Evolutionary conservation across 2,888 invertebrate species (phyloP), one percentile per base, ranked within the genome.

Genomic region (Caenorhabditis angaria): DNA sequence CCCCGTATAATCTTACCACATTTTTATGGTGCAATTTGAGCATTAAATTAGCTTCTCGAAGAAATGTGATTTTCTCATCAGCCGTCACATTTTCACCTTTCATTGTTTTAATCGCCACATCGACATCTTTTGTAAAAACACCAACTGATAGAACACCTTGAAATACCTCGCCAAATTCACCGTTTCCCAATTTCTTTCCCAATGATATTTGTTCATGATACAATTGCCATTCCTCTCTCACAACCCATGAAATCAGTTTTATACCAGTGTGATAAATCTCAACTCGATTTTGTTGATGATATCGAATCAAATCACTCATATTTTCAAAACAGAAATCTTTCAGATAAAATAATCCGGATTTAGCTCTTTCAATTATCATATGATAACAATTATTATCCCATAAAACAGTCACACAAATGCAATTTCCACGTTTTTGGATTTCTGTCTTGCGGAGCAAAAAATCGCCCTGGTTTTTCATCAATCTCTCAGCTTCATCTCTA

Each of bases 1-100:
- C 80, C 4, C 82, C 82, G 61, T 76, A 78, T 25, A 82, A 64
- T 20, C 75, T 70, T 20, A 81, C 72, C 24, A 82, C 76, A 54
- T 82, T 65, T 55, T 76, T 67, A 56, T 82, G 82, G 25, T 76
- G 73, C 55, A 82, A 67, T 57, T 74, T 81, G 51, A 80, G 59
- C 82, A 82, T 82, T 53, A 82, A 70, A 58, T 82, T 82, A 3
- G 82, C 81, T 57, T 82, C 82, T 18, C 77, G 80, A 2, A 82
- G 75, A 54, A 82, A 82, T 51, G 75, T 76, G 29, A 78, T 68
- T 75, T 77, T 70, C 32, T 80, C 80, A 54, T 81, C 81, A 18
- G 71, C 70, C 8, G 70, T 73, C 63, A 81, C 61, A 41, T 76
- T 65, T 20, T 55, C 67, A 5, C 70, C 72, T 25, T 77, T 77